Evolutionary conservation across 2,888 invertebrate species (phyloP), one percentile per base, ranked within the genome.

Genomic region (Habroteleia sp.): DNA sequence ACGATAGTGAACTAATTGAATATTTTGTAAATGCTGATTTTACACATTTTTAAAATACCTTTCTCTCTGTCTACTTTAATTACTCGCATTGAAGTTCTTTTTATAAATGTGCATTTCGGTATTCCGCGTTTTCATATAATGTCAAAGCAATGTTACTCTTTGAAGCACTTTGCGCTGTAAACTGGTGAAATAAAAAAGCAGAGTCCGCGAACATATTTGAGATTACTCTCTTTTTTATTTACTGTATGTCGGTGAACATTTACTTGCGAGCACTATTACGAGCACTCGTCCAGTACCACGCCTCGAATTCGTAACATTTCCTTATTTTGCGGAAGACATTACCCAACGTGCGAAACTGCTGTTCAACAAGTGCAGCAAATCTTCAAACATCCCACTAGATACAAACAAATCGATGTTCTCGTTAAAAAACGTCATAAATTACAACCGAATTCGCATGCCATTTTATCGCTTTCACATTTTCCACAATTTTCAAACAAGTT

Each of bases 321-420:
- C 83, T 83, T 80, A 80, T 83, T 83, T 80, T 79, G 77, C 77
- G 78, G 77, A 81, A 82, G 77, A 78, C 77, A 80, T 81, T 81
- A 78, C 42, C 44, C 56, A 46, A 35, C 60, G 58, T 39, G 72
- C 60, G 52, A 65, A 76, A 74, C 63, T 71, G 48, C 66, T 54
- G 71, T 60, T 69, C 69, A 29, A 52, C 44, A 37, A 68, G 58
- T 65, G 50, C 41, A 50, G 41, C 31, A 13, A 37, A 65, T 73
- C 66, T 72, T 72, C 54, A 37, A 63, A 50, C 48, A 20, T 52
- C 11, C 44, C 52, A 6, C 31, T 62, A 20, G 27, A 48, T 25
- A 25, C 39, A 35, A 56, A 33, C 39, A 29, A 42, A 54, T 39
- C 39, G 29, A 46, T 29, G 14, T 14, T 2, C 27, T 29, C 16